These are phyloP conservation scores for Connochaetes taurinus DNA, from an alignment of 2,113 vertebrate species.

Conservation along the genomic window DNA sequence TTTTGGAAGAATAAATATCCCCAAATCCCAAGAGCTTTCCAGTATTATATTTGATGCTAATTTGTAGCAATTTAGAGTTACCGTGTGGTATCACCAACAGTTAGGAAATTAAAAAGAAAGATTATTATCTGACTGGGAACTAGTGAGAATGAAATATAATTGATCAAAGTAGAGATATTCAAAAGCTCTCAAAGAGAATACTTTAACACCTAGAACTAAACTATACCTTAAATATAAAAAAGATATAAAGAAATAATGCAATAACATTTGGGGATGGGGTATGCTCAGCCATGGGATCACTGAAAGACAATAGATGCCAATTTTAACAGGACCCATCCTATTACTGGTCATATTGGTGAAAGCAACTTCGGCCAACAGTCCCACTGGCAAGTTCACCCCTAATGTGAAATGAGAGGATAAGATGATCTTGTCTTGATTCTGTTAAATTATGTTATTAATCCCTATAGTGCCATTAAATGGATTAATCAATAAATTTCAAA, in stretches of 20 bases:
- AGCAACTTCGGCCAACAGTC: not conserved
- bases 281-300: not conserved
- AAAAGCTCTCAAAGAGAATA: not conserved
- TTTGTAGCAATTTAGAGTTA: not conserved
- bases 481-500: not conserved
- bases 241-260: not conserved
- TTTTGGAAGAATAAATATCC: not conserved
- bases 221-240: not conserved
- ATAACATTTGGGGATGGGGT: not conserved
- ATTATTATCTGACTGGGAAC: not conserved
- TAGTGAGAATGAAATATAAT: not conserved
- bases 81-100: not conserved
- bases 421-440: not conserved
- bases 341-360: not conserved
- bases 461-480: not conserved
- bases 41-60: not conserved
- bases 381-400: not conserved
- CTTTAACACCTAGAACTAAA: not conserved
- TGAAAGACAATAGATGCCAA: not conserved
- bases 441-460: not conserved
- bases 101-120: not conserved
- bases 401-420: not conserved
- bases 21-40: not conserved
- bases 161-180: not conserved
- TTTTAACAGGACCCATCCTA: not conserved